Evolutionary conservation across 2,888 invertebrate genomes (phyloP).

Genomic region (Caenorhabditis afra): DNA sequence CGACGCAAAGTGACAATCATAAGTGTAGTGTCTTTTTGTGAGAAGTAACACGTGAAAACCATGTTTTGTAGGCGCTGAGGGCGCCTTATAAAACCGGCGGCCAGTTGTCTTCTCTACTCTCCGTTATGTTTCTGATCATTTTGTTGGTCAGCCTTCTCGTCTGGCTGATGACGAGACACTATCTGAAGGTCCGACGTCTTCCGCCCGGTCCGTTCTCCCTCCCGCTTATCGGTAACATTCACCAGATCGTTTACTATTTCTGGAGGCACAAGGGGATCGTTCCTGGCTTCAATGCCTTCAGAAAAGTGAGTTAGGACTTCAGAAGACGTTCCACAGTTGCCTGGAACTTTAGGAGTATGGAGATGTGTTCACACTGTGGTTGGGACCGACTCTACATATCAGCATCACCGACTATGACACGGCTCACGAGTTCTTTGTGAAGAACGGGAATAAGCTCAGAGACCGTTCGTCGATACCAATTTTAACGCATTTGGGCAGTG

Average conservation of each 20-base stretch:
- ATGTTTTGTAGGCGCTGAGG: too few species aligned
- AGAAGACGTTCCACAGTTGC: background rate
- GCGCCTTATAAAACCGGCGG: too few species aligned
- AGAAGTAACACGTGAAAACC: too few species aligned
- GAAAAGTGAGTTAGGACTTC: slow-evolving; percentile 9
- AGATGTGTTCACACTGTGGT: slow-evolving; percentile 54
- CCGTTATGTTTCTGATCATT: background rate
- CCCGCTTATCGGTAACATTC: slow-evolving; percentile 58
- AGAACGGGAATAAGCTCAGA: slow-evolving; percentile 49
- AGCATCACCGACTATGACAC: slow-evolving; percentile 52
- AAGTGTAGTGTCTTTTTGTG: too few species aligned
- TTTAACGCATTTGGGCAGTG: slow-evolving; percentile 23
- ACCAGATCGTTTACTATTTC: slow-evolving; percentile 28
- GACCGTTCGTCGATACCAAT: slow-evolving; percentile 21
- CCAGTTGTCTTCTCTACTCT: too few species aligned
- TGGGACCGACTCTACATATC: slow-evolving; percentile 50
- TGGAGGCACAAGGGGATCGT: slow-evolving; percentile 36
- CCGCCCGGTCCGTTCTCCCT: slow-evolving; percentile 54
- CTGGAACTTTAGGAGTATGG: slow-evolving; percentile 31
- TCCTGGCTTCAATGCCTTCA: slow-evolving; percentile 22
- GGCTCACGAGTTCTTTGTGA: slow-evolving; percentile 43
- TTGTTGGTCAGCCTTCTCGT: background rate
- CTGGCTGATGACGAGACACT: slow-evolving; percentile 7
- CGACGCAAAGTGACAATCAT: too few species aligned
- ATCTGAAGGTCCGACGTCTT: slow-evolving; percentile 17